These are phyloP conservation scores for Parapsyche elsis DNA, from an alignment of 1,140 invertebrate species.

Conservation along the genomic window DNA sequence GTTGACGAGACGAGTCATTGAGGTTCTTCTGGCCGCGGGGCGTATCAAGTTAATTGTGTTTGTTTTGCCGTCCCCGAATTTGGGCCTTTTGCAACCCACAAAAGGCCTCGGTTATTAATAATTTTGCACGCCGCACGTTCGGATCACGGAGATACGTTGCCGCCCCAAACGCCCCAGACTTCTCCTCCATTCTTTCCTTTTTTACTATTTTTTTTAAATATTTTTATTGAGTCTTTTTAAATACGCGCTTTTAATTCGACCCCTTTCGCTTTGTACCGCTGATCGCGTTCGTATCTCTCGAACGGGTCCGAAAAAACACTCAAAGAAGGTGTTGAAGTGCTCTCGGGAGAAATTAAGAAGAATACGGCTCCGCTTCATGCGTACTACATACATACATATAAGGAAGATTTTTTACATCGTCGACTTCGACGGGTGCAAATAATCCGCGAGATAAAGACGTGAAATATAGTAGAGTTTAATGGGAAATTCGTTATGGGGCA, in stretches of 20 bases:
- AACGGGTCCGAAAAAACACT: too few relatives aligned
- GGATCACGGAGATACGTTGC: neutral
- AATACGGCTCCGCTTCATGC: too few relatives aligned
- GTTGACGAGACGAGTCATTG: constrained; percentile 25
- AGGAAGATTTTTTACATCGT: too few relatives aligned
- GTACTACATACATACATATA: too few relatives aligned
- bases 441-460: too few relatives aligned
- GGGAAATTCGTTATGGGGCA: too few relatives aligned
- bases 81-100: constrained; percentile 20
- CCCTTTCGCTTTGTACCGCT: neutral
- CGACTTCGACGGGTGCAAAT: too few relatives aligned
- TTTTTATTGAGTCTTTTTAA: too few relatives aligned
- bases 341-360: too few relatives aligned
- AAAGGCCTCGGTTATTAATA: constrained; percentile 38
- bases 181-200: neutral
- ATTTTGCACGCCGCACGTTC: constrained; percentile 35
- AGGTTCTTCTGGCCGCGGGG: neutral
- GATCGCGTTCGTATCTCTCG: too few relatives aligned
- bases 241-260: neutral
- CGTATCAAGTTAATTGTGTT: constrained; percentile 38
- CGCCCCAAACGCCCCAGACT: neutral
- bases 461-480: too few relatives aligned
- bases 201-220: neutral
- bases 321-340: too few relatives aligned
- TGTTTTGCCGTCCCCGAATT: constrained; percentile 21